phyloP scores from a whole-genome alignment of 2,888 invertebrate genomes.

The Calliscelio sp. region DNA sequence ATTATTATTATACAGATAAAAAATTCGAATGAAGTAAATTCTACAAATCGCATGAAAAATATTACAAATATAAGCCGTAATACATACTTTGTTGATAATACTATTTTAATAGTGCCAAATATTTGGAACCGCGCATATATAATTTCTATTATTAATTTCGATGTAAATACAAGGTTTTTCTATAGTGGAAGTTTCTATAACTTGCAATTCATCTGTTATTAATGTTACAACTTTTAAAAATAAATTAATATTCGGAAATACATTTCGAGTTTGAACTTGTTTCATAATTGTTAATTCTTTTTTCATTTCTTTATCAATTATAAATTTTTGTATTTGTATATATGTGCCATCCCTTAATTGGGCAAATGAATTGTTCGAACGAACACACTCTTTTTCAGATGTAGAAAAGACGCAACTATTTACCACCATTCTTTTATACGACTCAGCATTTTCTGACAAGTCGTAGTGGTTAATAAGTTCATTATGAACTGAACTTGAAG shows the following conservation, averaged over 20 bases:
- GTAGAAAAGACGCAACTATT: neutral
- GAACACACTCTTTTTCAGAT: neutral
- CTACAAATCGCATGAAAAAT: no score
- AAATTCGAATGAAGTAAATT: no score
- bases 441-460: neutral
- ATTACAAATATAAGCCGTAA: no score
- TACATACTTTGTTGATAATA: no score
- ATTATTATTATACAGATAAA: no score
- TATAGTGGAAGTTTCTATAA: slow-evolving; percentile 28
- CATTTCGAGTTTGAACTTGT: neutral
- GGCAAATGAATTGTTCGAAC: slow-evolving; percentile 19
- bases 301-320: slow-evolving; percentile 2
- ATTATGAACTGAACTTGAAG: slow-evolving; percentile 11
- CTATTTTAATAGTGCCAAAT: no score
- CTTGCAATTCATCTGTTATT: no score
- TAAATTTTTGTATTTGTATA: slow-evolving; percentile 23
- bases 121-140: no score
- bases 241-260: neutral
- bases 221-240: neutral
- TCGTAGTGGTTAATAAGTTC: neutral
- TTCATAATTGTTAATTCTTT: slow-evolving; percentile 10
- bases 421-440: slow-evolving; percentile 12
- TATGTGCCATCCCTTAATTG: neutral
- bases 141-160: no score
- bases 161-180: no score